phyloP scores from a whole-genome alignment of 2,797 vertebrate species.

The Thamnophis elegans region DNA sequence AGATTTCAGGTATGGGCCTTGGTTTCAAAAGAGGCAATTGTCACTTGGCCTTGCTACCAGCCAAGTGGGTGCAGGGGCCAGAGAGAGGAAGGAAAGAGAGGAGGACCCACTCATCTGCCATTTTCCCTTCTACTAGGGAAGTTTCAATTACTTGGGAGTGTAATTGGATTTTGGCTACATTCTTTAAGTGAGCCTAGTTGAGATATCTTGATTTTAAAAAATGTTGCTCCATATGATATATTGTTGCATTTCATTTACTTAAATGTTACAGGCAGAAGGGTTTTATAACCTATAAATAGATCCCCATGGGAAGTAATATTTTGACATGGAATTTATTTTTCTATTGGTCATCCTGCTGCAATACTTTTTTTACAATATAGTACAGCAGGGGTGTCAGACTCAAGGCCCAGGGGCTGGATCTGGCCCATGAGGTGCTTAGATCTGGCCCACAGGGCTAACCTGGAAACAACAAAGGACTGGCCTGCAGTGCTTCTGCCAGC shows the following conservation, averaged over 20 bases:
- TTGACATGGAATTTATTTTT: background rate
- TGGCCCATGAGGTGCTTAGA: too few relatives aligned
- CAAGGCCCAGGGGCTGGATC: too few relatives aligned
- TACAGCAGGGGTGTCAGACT: background rate
- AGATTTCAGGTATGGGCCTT: too few relatives aligned
- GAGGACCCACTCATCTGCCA: too few relatives aligned
- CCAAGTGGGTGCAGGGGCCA: too few relatives aligned
- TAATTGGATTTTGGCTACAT: background rate
- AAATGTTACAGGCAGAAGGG: background rate
- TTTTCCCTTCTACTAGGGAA: background rate
- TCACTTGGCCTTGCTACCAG: too few relatives aligned
- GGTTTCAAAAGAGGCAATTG: too few relatives aligned
- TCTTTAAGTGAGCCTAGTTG: background rate
- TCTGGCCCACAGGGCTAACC: too few relatives aligned
- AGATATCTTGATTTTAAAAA: background rate
- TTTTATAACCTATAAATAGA: background rate
- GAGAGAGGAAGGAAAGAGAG: too few relatives aligned
- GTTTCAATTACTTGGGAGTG: background rate
- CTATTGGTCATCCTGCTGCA: background rate
- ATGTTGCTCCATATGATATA: background rate
- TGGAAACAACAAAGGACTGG: too few relatives aligned
- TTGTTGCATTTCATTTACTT: background rate
- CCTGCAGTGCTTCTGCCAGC: too few relatives aligned
- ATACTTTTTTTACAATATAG: background rate
- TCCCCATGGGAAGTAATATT: background rate